phyloP scores from a whole-genome alignment of 2,797 vertebrate species.

The Salarias fasciatus region DNA sequence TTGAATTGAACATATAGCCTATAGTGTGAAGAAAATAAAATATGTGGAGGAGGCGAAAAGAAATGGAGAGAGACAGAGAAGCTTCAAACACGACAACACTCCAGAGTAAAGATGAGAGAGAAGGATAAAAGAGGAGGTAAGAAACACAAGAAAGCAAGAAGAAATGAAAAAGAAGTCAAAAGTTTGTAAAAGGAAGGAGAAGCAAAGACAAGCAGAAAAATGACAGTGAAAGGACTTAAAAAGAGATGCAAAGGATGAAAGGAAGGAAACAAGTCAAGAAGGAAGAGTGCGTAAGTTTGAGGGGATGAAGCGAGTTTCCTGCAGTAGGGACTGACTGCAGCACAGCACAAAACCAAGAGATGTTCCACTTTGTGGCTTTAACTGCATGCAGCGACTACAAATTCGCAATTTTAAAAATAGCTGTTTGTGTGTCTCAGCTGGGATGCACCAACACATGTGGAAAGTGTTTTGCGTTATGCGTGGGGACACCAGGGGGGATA shows the following conservation, averaged over 20 bases:
- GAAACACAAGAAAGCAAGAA: not conserved
- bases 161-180: not conserved
- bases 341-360: conserved; percentile 31
- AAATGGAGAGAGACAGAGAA: conserved; percentile 8
- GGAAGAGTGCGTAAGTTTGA: conserved; percentile 11
- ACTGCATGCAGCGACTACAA: conserved; percentile 18
- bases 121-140: not conserved
- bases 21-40: not conserved
- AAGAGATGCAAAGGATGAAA: conserved; percentile 1
- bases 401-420: conserved; percentile 19
- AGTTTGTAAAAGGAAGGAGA: conserved; percentile 1
- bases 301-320: conserved; percentile 25
- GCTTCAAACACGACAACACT: conserved; percentile 11
- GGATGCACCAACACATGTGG: too few species aligned
- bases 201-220: conserved; percentile 6
- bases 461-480: not conserved
- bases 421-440: conserved; percentile 25
- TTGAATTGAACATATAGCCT: conserved; percentile 10
- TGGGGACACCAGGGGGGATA: not conserved
- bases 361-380: conserved; percentile 31
- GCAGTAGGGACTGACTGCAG: conserved; percentile 28
- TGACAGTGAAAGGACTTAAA: conserved; percentile 1
- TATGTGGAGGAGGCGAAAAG: not conserved
- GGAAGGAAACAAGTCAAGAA: conserved; percentile 2
- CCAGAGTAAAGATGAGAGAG: not conserved